phyloP scores from a whole-genome alignment of 2,888 invertebrate genomes.

The Leptinotarsa haldemani region DNA sequence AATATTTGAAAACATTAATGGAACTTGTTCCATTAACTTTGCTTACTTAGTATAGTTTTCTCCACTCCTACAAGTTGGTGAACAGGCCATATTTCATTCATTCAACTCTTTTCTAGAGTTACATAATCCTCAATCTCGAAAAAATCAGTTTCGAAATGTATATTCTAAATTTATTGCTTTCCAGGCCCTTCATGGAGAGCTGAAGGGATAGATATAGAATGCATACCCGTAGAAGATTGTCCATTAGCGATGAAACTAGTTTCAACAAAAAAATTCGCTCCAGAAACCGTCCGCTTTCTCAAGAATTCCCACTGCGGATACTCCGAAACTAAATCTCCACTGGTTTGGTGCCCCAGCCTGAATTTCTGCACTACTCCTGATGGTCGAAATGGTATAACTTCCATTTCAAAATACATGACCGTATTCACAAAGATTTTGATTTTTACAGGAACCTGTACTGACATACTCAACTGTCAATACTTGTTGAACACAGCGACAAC shows the following conservation, averaged over 20 bases:
- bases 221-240: slow-evolving; percentile 67
- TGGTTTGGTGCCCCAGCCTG: slow-evolving; percentile 65
- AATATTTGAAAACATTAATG: too few species aligned
- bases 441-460: slow-evolving; percentile 47
- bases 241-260: slow-evolving; percentile 60
- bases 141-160: too few species aligned
- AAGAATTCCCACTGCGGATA: slow-evolving; percentile 68
- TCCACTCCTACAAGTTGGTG: too few species aligned
- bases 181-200: neutral
- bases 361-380: slow-evolving; percentile 50
- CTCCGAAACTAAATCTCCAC: slow-evolving; percentile 63
- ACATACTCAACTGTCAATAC: slow-evolving; percentile 46
- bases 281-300: slow-evolving; percentile 61
- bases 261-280: slow-evolving; percentile 40
- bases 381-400: slow-evolving; percentile 48
- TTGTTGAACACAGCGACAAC: slow-evolving; percentile 36
- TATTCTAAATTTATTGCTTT: too few species aligned
- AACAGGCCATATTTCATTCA: too few species aligned
- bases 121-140: too few species aligned
- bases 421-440: neutral
- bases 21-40: too few species aligned
- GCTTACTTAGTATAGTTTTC: too few species aligned
- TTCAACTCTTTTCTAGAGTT: too few species aligned
- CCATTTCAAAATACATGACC: neutral
- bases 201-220: slow-evolving; percentile 53